Percentiles rank a stretch among this genome's conserved stretches.
Evolutionary conservation across 1,140 invertebrate genomes (phyloP).

Genomic region (Drosophila asahinai): DNA sequence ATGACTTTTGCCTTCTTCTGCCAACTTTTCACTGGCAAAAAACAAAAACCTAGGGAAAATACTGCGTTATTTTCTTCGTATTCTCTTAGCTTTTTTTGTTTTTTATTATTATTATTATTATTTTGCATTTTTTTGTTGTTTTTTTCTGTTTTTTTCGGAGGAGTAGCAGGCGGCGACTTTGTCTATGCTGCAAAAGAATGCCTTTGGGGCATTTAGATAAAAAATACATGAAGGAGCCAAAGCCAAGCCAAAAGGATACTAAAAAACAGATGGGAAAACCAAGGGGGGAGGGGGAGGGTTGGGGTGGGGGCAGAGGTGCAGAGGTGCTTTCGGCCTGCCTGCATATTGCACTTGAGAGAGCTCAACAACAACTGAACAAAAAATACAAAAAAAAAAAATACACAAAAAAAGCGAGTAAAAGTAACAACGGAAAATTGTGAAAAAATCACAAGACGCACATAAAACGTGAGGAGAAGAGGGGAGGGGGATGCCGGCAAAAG

Average conservation of each 20-base stretch:
- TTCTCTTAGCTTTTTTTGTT: not conserved
- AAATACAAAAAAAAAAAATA: conserved; percentile 9
- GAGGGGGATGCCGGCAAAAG: not conserved
- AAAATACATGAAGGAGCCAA: conserved; percentile 70
- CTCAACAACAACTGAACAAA: conserved; percentile 22
- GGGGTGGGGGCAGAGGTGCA: not conserved
- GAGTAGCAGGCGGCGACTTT: conserved; percentile 49
- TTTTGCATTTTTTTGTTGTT: conserved; percentile 15
- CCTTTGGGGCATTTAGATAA: conserved; percentile 79
- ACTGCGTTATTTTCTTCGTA: conserved; percentile 57
- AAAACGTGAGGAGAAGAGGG: conserved; percentile 50
- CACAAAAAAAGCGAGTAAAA: conserved; percentile 12
- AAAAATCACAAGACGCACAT: conserved; percentile 71
- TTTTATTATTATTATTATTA: conserved; percentile 43
- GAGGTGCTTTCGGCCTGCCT: conserved; percentile 8
- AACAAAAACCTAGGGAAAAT: conserved; percentile 36
- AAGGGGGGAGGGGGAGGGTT: not conserved
- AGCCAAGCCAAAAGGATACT: conserved; percentile 50
- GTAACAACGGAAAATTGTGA: conserved; percentile 50
- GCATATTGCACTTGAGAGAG: conserved; percentile 71
- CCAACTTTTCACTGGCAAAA: conserved; percentile 64
- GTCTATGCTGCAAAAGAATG: conserved; percentile 71
- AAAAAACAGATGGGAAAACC: conserved; percentile 26
- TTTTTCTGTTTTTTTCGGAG: conserved; percentile 33
- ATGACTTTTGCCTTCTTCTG: conserved; percentile 78